Evolutionary conservation across 2,888 invertebrate genomes (phyloP), one percentile per base, ranked within the genome.

Genomic region (Meghimatium bilineatum): DNA sequence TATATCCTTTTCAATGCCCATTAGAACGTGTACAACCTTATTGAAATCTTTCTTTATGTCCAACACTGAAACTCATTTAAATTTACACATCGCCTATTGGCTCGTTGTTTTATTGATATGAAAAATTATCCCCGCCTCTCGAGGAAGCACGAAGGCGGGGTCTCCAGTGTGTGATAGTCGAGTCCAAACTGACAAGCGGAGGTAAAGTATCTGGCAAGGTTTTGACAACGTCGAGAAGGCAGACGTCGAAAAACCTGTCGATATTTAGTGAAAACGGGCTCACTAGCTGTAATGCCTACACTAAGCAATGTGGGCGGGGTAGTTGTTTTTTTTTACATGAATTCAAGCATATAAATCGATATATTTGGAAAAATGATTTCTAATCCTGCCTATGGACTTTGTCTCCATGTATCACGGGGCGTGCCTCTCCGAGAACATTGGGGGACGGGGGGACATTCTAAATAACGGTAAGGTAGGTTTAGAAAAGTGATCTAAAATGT

Each of bases 151-250:
- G 82, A 67, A 66, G 82, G 83, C 83, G 83, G 32, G 83, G 32
- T 52, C 76, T 75, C 1, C 29, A n/a, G 23, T 29, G 77, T 36
- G 66, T 20, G 56, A 20, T 23, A 83, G 83, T 52, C 83, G 77
- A 83, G 83, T 83, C 83, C 83, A 83, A 77, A 52, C 38, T 83
- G 83, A 83, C 83, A 83, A 34, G 71, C 63, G 71, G 71, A 77
- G 83, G 83, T 34, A 60, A 83, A 77, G 52, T 77, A 78, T 83
- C 38, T 77, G 77, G 78, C 78, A 78, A 75, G 77, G 71, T 83
- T 83, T 83, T 83, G 83, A 83, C 83, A 83, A 66, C 52, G 26
- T 49, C 76, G 67, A 76, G 76, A 36, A 67, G 67, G 66, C 66
- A 82, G 67, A 52, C 52, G 44, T 14, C 72, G 72, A 82, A 49